phyloP scores from a whole-genome alignment of 2,888 invertebrate genomes.

The Volucella inanis region DNA sequence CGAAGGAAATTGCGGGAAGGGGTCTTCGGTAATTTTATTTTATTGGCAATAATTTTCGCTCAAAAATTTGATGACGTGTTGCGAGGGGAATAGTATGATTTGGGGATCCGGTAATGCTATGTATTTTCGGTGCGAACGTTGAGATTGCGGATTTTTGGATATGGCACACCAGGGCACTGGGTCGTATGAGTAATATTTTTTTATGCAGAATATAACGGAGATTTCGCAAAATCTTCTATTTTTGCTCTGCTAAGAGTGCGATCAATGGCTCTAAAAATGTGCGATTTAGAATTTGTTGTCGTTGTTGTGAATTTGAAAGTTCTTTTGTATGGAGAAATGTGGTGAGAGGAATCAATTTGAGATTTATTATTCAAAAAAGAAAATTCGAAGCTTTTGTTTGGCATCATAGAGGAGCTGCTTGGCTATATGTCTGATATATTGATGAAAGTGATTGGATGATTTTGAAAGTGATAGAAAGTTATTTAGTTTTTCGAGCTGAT shows the following conservation, averaged over 20 bases:
- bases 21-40: conserved; percentile 68
- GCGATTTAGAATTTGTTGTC: background rate
- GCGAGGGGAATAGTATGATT: conserved; percentile 47
- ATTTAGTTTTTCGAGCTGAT: too few species aligned
- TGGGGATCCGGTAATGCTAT: conserved; percentile 10
- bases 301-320: background rate
- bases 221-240: background rate
- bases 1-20: conserved; percentile 66
- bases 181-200: conserved; percentile 45
- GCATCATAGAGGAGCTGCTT: too few species aligned
- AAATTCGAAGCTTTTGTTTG: too few species aligned
- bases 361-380: too few species aligned
- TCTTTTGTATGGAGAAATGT: background rate
- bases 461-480: too few species aligned
- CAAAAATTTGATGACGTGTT: conserved; percentile 64
- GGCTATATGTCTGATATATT: too few species aligned
- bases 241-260: background rate
- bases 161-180: background rate
- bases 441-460: too few species aligned
- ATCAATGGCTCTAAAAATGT: conserved; percentile 10
- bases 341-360: background rate
- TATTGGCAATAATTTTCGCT: conserved; percentile 70
- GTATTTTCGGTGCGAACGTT: background rate
- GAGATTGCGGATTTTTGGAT: background rate
- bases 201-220: background rate